phyloP scores from a whole-genome alignment of 2,113 vertebrate genomes.

The Chroicocephalus ridibundus region DNA sequence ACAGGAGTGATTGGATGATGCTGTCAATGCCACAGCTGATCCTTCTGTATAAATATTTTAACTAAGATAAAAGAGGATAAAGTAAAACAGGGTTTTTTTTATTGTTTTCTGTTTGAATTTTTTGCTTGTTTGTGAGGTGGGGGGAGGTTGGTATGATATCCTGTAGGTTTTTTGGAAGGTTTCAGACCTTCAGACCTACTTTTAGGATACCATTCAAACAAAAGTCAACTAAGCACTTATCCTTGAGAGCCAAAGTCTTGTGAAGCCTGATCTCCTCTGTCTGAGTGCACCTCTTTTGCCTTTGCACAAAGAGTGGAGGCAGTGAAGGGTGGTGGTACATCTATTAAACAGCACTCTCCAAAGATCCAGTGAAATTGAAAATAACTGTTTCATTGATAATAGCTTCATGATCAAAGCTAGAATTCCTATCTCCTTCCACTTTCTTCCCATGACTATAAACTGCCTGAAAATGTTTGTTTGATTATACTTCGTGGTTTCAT shows the following conservation, averaged over 20 bases:
- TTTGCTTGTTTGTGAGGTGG: background rate
- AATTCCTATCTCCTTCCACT: conserved; percentile 26
- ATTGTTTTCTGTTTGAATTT: background rate
- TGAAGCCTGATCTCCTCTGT: background rate
- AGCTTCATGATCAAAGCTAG: conserved; percentile 35
- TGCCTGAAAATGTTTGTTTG: conserved; percentile 49
- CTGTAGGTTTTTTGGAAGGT: background rate
- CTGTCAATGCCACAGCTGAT: background rate
- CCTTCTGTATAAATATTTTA: background rate
- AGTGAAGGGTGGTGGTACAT: background rate
- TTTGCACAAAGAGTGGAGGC: background rate
- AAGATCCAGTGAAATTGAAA: conserved; percentile 17
- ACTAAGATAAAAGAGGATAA: background rate
- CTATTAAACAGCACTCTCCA: conserved; percentile 1
- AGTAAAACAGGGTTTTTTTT: background rate
- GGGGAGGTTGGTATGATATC: background rate
- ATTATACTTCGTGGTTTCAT: conserved; percentile 40
- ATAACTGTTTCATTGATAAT: conserved; percentile 33
- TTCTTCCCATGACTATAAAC: conserved; percentile 48
- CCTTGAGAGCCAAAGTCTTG: background rate
- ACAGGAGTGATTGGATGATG: background rate
- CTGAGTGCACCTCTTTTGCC: background rate
- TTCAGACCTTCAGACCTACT: background rate
- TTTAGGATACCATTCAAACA: background rate
- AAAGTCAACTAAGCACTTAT: background rate